Evolutionary conservation across 2,888 invertebrate genomes (phyloP), one percentile per base, ranked within the genome.

Genomic region (Melanostoma mellinum): DNA sequence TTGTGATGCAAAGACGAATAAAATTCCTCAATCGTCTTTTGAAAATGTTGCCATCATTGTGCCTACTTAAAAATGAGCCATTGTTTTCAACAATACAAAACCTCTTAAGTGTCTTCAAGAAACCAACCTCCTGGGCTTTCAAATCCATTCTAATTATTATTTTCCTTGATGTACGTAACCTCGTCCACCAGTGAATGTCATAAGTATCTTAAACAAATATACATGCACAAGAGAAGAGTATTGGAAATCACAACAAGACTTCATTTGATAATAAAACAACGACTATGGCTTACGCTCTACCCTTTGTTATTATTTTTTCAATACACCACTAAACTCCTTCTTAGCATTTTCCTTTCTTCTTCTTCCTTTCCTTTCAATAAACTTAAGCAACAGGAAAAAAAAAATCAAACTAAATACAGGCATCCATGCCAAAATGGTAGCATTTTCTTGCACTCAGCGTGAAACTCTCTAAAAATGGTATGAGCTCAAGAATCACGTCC

Each of bases 191-290:
- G 20, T 20, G 20, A 20, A 20, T 20, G 20, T 20, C 20, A 20
- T 20, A 20, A 20, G 20, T 20, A 20, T 20, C 20, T 20, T 20
- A 9, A 55, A 56, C n/a, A n/a, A n/a, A n/a, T n/a, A n/a, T n/a
- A n/a, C n/a, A 35, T 35, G 20, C 35, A 9, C 50, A 73, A 20
- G 20, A 20, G 20, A 4, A 9, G 8, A 3, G 55, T 44, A 75
- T 53, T 68, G 52, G 68, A 76, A 55, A 55, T 69, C 55, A 33
- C 55, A 71, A 36, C 20, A 69, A 40, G 35, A 61, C 69, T 61
- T 56, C 35, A 69, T 69, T 44, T 38, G 48, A 42, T 56, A 63
- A 76, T 48, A 10, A 50, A 61, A 35, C 30, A 68, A 56, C 52
- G n/a, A 36, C 35, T 8, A 9, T 36, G 58, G 42, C 40, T 33